phyloP scores from a whole-genome alignment of 2,797 vertebrate species.

The Acomys russatus region DNA sequence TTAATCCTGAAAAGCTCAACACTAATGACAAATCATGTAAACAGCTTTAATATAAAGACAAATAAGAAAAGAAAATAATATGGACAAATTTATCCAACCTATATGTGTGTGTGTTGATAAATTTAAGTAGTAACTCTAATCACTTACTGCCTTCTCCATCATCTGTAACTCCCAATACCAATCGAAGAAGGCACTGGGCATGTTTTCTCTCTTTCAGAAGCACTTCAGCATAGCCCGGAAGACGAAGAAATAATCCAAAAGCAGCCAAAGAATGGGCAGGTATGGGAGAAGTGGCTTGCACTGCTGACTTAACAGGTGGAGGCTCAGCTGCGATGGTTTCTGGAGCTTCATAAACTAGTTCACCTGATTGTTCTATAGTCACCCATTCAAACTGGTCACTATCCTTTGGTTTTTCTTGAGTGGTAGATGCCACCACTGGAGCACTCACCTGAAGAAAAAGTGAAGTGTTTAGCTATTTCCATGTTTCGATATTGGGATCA shows the following conservation, averaged over 20 bases:
- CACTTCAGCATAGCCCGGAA: slow-evolving; percentile 99
- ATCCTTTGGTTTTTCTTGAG: slow-evolving; percentile 98
- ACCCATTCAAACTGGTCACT: slow-evolving; percentile 99
- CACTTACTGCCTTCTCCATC: slow-evolving; percentile 99
- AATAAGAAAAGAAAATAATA: slow-evolving; percentile 4
- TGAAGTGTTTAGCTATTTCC: not conserved
- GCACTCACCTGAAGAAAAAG: slow-evolving; percentile 94
- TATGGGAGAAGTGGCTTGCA: slow-evolving; percentile 98
- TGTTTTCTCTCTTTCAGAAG: slow-evolving; percentile 99
- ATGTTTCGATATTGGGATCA: slow-evolving; percentile 31
- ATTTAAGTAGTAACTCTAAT: slow-evolving; percentile 31
- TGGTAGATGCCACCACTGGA: slow-evolving; percentile 95
- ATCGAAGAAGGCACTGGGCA: slow-evolving; percentile 97
- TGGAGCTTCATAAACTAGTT: slow-evolving; percentile 97
- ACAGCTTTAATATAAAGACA: not conserved
- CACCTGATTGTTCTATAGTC: slow-evolving; percentile 98
- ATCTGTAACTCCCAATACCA: slow-evolving; percentile 98
- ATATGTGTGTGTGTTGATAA: not conserved
- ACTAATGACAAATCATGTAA: not conserved
- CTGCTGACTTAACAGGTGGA: slow-evolving; percentile 96
- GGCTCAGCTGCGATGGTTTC: slow-evolving; percentile 97
- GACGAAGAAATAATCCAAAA: slow-evolving; percentile 97
- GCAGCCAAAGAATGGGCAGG: slow-evolving; percentile 98
- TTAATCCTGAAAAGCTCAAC: not conserved
- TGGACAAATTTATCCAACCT: not conserved